A percentile compares a stretch with the other conserved stretches of the same genome.
These are phyloP conservation scores for Empidonax alnorum DNA, from an alignment of 2,113 vertebrate genomes.

Conservation along the genomic window DNA sequence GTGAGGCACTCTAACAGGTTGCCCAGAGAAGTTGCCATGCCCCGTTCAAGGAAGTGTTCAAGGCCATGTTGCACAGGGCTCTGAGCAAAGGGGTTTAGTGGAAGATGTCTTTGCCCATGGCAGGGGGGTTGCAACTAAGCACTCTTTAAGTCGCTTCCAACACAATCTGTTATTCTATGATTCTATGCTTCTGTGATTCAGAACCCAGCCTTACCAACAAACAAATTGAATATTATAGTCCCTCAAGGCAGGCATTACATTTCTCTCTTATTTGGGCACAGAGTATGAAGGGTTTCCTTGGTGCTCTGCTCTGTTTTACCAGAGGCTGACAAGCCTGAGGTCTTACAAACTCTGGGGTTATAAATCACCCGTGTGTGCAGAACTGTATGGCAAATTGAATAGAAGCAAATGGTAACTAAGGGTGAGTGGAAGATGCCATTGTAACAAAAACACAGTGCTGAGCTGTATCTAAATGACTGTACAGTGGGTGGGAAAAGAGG, in stretches of 20 bases:
- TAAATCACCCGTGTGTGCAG: not conserved
- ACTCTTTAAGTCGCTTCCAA: not conserved
- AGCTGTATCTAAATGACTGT: not conserved
- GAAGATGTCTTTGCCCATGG: not conserved
- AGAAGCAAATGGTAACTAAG: not conserved
- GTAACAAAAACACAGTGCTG: not conserved
- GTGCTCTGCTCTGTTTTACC: not conserved
- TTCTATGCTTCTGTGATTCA: not conserved
- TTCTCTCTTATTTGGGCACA: not conserved
- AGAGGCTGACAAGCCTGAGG: not conserved
- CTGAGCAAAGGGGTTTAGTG: too few species aligned
- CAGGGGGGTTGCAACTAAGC: not conserved
- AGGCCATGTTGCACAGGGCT: not conserved
- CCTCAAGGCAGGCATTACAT: not conserved
- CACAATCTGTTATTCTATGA: not conserved
- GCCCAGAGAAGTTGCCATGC: not conserved
- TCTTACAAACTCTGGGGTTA: not conserved
- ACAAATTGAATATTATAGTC: not conserved
- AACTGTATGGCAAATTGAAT: not conserved
- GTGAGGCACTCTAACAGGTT: rapidly evolving
- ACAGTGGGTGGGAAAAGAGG: not conserved
- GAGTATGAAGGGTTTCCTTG: not conserved
- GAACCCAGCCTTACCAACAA: not conserved
- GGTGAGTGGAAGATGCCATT: not conserved
- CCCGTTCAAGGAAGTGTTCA: not conserved